phyloP scores from a whole-genome alignment of 2,888 invertebrate genomes.

The Campoplex nolae region DNA sequence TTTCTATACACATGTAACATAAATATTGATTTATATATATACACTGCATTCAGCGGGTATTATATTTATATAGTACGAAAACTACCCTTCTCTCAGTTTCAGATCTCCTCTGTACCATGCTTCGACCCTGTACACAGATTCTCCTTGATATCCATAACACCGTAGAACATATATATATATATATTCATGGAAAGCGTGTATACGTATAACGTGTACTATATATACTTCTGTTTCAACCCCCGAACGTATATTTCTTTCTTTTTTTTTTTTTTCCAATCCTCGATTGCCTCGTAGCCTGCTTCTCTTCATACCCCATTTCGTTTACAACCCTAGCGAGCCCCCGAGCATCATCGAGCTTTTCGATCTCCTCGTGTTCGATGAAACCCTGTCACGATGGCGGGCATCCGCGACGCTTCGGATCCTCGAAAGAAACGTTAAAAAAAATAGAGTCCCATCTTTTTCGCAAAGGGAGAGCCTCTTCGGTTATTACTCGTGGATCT shows the following conservation, averaged over 20 bases:
- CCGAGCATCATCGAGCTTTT: neutral
- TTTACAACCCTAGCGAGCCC: neutral
- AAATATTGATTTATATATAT: neutral
- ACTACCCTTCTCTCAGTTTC: constrained; percentile 53
- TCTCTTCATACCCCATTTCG: neutral
- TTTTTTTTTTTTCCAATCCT: neutral
- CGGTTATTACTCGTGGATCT: constrained; percentile 71
- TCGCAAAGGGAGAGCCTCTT: constrained; percentile 73
- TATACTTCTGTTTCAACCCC: constrained; percentile 2
- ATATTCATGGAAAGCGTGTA: neutral
- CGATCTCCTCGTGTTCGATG: constrained; percentile 69
- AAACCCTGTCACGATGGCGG: constrained; percentile 81
- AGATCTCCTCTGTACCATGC: constrained; percentile 37
- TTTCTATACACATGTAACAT: no score
- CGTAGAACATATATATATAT: neutral
- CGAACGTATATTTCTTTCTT: neutral
- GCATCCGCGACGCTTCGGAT: constrained; percentile 83
- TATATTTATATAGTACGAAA: constrained; percentile 21
- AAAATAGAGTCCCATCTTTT: constrained; percentile 80
- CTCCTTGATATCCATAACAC: neutral
- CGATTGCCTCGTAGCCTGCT: neutral
- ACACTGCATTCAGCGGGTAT: neutral
- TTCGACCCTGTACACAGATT: constrained; percentile 35
- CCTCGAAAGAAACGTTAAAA: constrained; percentile 81
- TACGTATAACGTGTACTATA: no score